phyloP scores from a whole-genome alignment of 92 coral and sea anemone species.

The Anthopleura xanthogrammica region DNA sequence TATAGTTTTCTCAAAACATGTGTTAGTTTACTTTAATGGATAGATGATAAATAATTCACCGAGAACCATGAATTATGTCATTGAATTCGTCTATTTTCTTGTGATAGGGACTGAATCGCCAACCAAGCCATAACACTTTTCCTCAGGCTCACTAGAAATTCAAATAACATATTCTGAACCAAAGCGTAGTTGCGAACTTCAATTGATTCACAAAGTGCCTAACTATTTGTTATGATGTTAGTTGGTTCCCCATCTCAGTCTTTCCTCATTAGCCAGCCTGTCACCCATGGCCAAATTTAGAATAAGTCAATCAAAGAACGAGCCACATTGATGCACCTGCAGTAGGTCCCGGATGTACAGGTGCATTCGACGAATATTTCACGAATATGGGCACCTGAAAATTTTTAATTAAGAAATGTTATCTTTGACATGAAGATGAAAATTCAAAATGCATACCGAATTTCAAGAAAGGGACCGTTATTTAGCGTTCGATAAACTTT shows the following conservation, averaged over 20 bases:
- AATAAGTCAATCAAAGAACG: constrained; percentile 13
- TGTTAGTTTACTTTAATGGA: constrained; percentile 29
- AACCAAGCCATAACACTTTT: not conserved
- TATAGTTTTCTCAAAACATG: constrained; percentile 28
- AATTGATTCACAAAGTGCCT: constrained; percentile 3
- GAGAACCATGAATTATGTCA: constrained; percentile 18
- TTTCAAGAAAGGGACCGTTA: constrained; percentile 9
- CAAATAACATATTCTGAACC: not conserved
- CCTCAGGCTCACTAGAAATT: not conserved
- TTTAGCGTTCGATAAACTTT: not conserved
- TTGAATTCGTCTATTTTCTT: constrained; percentile 11
- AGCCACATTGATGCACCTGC: constrained; percentile 43
- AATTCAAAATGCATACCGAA: constrained; percentile 18
- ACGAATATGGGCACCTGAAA: constrained; percentile 24
- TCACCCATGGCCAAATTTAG: constrained; percentile 15
- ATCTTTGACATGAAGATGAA: constrained; percentile 16
- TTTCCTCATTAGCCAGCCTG: constrained; percentile 13
- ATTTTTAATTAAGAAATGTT: constrained; percentile 29
- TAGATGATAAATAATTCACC: constrained; percentile 23
- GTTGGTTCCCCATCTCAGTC: constrained; percentile 2
- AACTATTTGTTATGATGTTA: constrained; percentile 9
- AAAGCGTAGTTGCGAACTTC: not conserved
- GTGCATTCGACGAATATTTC: constrained; percentile 36
- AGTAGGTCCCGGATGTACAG: constrained; percentile 74
- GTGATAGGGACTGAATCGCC: not conserved